Evolutionary conservation across 1,140 invertebrate genomes (phyloP).

Genomic region (Drosophila carrolli): DNA sequence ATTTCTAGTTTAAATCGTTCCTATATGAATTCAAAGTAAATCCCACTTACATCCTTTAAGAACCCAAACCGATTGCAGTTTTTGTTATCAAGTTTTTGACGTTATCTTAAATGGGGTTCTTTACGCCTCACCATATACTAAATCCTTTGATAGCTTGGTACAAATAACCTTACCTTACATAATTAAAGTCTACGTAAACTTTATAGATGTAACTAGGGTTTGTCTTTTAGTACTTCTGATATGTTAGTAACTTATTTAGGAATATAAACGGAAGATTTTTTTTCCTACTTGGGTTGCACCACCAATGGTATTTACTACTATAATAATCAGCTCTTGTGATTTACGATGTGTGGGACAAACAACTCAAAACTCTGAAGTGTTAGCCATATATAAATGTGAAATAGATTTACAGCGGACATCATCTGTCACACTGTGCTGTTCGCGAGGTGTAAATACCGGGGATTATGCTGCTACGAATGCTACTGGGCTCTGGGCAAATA

Average conservation of each 20-base stretch:
- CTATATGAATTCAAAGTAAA: slow-evolving; percentile 20
- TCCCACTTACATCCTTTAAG: slow-evolving; percentile 35
- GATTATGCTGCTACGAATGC: slow-evolving; percentile 64
- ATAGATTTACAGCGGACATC: slow-evolving; percentile 55
- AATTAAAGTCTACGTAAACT: slow-evolving; percentile 1
- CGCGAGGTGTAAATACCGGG: slow-evolving; percentile 70
- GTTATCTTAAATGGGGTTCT: slow-evolving; percentile 23
- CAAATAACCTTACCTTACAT: slow-evolving; percentile 15
- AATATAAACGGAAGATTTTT: neutral
- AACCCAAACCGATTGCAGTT: slow-evolving; percentile 25
- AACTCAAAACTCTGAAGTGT: slow-evolving; percentile 7
- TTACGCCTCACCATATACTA: slow-evolving; percentile 4
- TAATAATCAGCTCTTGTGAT: slow-evolving; percentile 3
- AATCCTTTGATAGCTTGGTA: slow-evolving; percentile 16
- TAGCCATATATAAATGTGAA: slow-evolving; percentile 22
- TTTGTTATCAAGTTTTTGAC: slow-evolving; percentile 25
- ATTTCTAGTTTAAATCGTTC: slow-evolving; percentile 17
- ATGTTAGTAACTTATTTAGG: neutral
- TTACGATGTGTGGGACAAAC: slow-evolving; percentile 17
- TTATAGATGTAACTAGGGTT: neutral
- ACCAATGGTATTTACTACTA: neutral
- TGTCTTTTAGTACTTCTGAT: neutral
- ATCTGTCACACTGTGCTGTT: slow-evolving; percentile 11
- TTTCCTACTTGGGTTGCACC: no score
- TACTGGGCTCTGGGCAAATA: slow-evolving; percentile 55